These are phyloP conservation scores for Phymorhynchus buccinoides DNA, from an alignment of 1,140 invertebrate species.

Conservation along the genomic window DNA sequence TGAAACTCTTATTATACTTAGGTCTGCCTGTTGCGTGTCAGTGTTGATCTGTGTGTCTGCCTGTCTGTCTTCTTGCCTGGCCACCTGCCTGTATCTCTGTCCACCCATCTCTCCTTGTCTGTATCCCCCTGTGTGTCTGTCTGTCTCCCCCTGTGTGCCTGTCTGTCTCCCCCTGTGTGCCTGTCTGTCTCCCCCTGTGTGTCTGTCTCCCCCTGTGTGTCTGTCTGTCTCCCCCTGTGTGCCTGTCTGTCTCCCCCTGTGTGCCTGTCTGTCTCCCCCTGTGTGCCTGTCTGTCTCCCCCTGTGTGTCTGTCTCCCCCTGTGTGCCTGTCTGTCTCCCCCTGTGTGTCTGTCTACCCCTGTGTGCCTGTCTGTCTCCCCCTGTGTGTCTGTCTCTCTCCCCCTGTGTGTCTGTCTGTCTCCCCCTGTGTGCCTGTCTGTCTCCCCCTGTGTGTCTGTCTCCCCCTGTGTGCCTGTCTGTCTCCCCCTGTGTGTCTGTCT, in stretches of 20 bases:
- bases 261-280: background rate
- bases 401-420: background rate
- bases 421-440: background rate
- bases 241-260: no score
- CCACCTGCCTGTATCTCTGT: no score
- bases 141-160: background rate
- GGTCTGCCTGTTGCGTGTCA: no score
- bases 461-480: background rate
- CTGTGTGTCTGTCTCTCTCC: no score
- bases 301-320: background rate
- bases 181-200: background rate
- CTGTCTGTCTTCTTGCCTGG: no score
- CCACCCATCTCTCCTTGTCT: no score
- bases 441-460: background rate
- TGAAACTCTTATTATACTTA: no score
- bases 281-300: background rate
- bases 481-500: background rate
- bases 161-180: constrained; percentile 33
- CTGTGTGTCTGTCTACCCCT: background rate
- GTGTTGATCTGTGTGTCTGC: background rate
- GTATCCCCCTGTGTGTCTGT: background rate
- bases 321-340: constrained; percentile 39
- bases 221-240: no score
- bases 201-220: background rate
- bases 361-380: no score